A percentile compares a stretch with the other conserved stretches of the same genome.
Conservation (phyloP, 2,113 vertebrate genomes). For the Corynorhinus townsendii region DNA sequence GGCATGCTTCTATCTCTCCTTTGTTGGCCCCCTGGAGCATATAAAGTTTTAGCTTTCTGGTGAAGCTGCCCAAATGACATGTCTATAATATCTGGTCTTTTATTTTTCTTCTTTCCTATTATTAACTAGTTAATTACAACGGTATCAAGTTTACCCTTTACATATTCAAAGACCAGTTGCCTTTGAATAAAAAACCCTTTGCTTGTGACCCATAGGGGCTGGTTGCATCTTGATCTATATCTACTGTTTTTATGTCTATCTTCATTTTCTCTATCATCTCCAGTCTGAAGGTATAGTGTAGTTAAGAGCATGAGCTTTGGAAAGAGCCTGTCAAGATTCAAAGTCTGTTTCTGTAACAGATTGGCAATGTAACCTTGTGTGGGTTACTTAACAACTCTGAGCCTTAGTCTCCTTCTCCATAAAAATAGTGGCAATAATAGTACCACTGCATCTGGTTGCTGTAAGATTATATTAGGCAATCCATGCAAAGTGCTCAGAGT, state of each 20-base stretch:
- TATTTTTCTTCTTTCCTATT: too few species aligned
- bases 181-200: constrained; percentile 3
- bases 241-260: neutral
- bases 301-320: neutral
- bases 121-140: too few species aligned
- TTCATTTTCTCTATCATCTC: neutral
- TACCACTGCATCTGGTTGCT: neutral
- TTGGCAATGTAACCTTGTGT: neutral
- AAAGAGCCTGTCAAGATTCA: neutral
- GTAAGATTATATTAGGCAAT: neutral
- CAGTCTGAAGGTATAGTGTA: neutral
- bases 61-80: too few species aligned
- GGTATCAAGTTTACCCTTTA: neutral
- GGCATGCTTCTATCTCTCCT: too few species aligned
- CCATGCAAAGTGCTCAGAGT: neutral
- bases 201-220: neutral
- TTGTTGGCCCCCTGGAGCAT: too few species aligned
- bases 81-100: too few species aligned
- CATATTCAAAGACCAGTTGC: neutral
- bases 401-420: neutral
- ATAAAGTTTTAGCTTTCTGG: too few species aligned
- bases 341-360: neutral
- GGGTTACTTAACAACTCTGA: neutral
- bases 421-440: neutral
- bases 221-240: neutral